Conservation (phyloP, 2,113 vertebrate species). For the Megaceryle maxima region DNA sequence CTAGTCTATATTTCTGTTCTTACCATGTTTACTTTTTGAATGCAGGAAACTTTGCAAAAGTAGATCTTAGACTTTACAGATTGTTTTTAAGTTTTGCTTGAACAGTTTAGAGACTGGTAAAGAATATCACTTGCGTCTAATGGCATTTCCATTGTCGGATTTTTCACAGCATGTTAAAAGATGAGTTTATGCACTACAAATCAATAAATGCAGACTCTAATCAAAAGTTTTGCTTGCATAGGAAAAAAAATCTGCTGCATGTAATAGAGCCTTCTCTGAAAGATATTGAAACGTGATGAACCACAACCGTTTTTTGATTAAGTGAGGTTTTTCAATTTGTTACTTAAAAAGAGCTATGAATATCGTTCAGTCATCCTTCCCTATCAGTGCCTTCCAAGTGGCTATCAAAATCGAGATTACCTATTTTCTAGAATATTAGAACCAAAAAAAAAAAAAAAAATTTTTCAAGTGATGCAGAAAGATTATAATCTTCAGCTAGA, state of each 20-base stretch:
- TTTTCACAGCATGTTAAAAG: neutral
- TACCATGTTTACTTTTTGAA: neutral
- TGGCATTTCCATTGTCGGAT: slow-evolving; percentile 25
- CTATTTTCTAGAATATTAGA: slow-evolving; percentile 59
- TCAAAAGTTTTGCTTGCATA: slow-evolving; percentile 68
- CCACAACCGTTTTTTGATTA: slow-evolving; percentile 68
- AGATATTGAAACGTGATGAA: slow-evolving; percentile 76
- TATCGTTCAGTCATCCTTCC: slow-evolving; percentile 65
- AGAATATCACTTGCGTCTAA: neutral
- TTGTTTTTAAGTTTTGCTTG: slow-evolving; percentile 8
- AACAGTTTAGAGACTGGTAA: neutral
- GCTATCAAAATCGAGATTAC: slow-evolving; percentile 35
- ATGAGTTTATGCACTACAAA: slow-evolving; percentile 46
- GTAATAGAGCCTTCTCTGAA: slow-evolving; percentile 59
- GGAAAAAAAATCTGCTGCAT: slow-evolving; percentile 46
- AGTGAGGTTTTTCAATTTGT: slow-evolving; percentile 74
- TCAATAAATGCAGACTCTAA: slow-evolving; percentile 63
- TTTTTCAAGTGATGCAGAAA: slow-evolving; percentile 20
- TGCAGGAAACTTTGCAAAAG: neutral
- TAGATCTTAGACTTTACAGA: neutral
- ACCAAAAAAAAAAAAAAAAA: slow-evolving; percentile 12
- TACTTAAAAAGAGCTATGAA: slow-evolving; percentile 74
- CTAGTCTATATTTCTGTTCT: neutral
- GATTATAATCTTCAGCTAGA: slow-evolving; percentile 55
- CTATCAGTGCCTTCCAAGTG: slow-evolving; percentile 66